These are phyloP conservation scores for Megatriorchis doriae DNA, from an alignment of 2,113 vertebrate genomes.

Conservation along the genomic window DNA sequence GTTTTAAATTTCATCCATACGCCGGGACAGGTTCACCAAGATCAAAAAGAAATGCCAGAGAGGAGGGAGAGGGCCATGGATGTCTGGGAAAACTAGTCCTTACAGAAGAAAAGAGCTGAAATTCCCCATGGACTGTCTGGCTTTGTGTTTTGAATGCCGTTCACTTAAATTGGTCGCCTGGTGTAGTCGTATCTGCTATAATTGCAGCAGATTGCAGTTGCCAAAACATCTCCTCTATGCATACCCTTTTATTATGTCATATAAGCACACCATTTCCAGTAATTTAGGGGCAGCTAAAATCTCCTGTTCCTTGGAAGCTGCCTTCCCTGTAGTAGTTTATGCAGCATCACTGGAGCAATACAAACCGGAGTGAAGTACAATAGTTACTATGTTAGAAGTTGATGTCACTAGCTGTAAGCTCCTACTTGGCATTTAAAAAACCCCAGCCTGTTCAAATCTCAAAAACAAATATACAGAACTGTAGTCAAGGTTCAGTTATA, in stretches of 20 bases:
- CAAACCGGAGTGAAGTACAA: neutral
- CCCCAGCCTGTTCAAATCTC: neutral
- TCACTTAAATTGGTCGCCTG: slow-evolving; percentile 10
- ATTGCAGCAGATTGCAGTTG: slow-evolving; percentile 48
- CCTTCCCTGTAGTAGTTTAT: neutral
- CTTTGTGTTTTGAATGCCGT: neutral
- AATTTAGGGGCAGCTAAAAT: slow-evolving; percentile 43
- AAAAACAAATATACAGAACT: neutral
- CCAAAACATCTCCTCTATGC: neutral
- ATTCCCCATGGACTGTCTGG: slow-evolving; percentile 36
- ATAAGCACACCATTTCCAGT: slow-evolving; percentile 48
- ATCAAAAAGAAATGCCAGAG: slow-evolving; percentile 15
- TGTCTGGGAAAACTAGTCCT: slow-evolving; percentile 39
- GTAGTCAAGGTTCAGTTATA: neutral
- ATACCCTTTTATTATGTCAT: slow-evolving; percentile 46
- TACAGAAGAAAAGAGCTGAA: slow-evolving; percentile 21
- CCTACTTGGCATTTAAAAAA: neutral
- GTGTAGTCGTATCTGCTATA: slow-evolving; percentile 35
- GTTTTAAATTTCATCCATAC: neutral
- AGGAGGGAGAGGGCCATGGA: neutral
- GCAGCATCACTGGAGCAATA: neutral
- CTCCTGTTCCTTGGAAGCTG: slow-evolving; percentile 17
- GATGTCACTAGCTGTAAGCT: neutral
- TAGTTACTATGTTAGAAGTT: neutral
- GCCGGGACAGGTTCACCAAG: slow-evolving; percentile 19